phyloP scores from a whole-genome alignment of 1,140 invertebrate genomes.

The Melipona quadrifasciata region DNA sequence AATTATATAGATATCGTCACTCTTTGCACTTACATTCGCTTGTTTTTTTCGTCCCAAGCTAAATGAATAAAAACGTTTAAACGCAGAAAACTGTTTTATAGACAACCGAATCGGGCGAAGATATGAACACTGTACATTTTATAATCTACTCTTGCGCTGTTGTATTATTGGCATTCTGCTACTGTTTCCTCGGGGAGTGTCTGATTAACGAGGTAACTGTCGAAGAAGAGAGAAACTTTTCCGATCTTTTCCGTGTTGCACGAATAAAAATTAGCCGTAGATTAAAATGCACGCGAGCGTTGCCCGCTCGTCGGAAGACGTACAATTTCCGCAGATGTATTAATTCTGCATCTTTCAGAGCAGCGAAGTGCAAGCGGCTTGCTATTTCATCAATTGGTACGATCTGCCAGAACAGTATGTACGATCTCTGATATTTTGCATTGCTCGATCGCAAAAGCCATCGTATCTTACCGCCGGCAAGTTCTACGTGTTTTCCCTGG shows the following conservation, averaged over 20 bases:
- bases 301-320: too few relatives aligned
- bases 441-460: conserved; percentile 53
- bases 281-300: background rate
- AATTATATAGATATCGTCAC: background rate
- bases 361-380: conserved; percentile 22
- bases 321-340: background rate
- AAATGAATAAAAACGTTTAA: too few relatives aligned
- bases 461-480: conserved; percentile 53
- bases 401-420: conserved; percentile 29
- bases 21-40: background rate
- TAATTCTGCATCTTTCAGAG: conserved; percentile 33
- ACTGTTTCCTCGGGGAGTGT: conserved; percentile 60
- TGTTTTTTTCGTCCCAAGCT: too few relatives aligned
- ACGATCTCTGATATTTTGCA: conserved; percentile 49
- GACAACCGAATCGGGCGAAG: conserved; percentile 37
- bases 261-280: background rate
- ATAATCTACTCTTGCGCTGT: conserved; percentile 54
- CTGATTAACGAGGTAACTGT: conserved; percentile 51
- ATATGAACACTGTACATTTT: conserved; percentile 55
- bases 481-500: conserved; percentile 60
- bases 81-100: conserved; percentile 11
- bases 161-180: conserved; percentile 50
- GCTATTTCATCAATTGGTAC: conserved; percentile 50
- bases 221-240: background rate
- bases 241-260: background rate